These are phyloP conservation scores for Micrastur ruficollis DNA, from an alignment of 2,797 vertebrate species.

Conservation along the genomic window DNA sequence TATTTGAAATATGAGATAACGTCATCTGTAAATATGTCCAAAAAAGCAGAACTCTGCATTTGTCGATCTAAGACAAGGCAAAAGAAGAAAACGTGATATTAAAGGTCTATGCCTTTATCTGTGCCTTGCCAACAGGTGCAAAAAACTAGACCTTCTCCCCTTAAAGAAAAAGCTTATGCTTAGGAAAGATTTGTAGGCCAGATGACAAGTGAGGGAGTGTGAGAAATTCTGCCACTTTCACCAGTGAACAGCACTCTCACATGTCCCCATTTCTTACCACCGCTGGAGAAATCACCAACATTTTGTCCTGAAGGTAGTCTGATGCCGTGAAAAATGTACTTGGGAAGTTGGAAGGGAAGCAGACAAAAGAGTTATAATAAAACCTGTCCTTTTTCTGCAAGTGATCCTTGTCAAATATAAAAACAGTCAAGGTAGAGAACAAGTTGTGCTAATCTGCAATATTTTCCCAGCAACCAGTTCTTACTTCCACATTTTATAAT, in stretches of 20 bases:
- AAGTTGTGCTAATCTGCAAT: constrained; percentile 38
- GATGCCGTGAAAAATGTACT: neutral
- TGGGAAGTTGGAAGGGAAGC: neutral
- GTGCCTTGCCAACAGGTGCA: neutral
- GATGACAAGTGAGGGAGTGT: neutral
- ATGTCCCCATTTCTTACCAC: neutral
- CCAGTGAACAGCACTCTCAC: neutral
- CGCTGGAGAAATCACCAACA: neutral
- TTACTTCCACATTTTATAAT: constrained; percentile 2
- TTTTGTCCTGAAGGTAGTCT: neutral
- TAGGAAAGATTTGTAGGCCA: neutral
- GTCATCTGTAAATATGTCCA: neutral
- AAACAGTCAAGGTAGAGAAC: constrained; percentile 41
- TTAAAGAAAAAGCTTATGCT: neutral
- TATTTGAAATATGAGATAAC: constrained; percentile 11
- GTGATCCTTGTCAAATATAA: constrained; percentile 47
- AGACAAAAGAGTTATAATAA: constrained; percentile 41
- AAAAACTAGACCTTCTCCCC: neutral
- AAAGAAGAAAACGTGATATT: neutral
- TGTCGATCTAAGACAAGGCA: neutral
- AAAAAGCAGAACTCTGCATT: neutral
- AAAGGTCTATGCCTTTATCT: neutral
- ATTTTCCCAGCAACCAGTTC: constrained; percentile 34
- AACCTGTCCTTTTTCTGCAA: constrained; percentile 12
- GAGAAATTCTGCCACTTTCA: constrained; percentile 9